Evolutionary conservation across 2,797 vertebrate species (phyloP).

Genomic region (Limosa lapponica): DNA sequence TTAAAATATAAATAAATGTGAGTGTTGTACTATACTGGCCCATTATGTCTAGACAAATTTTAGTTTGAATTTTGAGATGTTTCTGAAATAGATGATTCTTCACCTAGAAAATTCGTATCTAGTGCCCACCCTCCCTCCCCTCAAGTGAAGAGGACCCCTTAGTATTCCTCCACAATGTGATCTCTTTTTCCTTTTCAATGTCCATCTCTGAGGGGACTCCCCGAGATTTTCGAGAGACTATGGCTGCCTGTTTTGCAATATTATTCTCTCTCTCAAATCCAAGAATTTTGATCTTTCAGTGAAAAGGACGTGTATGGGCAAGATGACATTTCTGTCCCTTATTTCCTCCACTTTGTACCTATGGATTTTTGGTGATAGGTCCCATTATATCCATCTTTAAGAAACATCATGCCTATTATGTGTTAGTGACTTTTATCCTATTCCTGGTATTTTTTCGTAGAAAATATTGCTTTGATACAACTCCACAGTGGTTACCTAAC

Average conservation of each 20-base stretch:
- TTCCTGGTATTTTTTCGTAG: background rate
- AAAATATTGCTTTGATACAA: background rate
- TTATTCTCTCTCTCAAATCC: background rate
- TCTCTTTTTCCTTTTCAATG: background rate
- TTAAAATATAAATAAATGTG: conserved; percentile 39
- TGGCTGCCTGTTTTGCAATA: background rate
- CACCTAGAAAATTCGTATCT: background rate
- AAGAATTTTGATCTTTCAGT: background rate
- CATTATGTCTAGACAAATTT: background rate
- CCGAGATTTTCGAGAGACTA: background rate
- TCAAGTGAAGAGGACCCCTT: background rate
- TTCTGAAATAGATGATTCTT: background rate
- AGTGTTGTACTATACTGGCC: background rate
- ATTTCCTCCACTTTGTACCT: background rate
- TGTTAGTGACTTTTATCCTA: background rate
- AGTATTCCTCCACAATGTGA: background rate
- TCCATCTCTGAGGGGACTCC: background rate
- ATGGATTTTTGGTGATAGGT: background rate
- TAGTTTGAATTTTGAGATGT: background rate
- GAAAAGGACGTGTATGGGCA: background rate
- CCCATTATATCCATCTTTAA: background rate
- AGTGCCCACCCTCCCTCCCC: background rate
- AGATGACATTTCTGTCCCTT: background rate
- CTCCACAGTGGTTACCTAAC: background rate
- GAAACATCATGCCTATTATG: background rate